phyloP scores from a whole-genome alignment of 2,797 vertebrate genomes.

The Phyllotis vaccarum region DNA sequence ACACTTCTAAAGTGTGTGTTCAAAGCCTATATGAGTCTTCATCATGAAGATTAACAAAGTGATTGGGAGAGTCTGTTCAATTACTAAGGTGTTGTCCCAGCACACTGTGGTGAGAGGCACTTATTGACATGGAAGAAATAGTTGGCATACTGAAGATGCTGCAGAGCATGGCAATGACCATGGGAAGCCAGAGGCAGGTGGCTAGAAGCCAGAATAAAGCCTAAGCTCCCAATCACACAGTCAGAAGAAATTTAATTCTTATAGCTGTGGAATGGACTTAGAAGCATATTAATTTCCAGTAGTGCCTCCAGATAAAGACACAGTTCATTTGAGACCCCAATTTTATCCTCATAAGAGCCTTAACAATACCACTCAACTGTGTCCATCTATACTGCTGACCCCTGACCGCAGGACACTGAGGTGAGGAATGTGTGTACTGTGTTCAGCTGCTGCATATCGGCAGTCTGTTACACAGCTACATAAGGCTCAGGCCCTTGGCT shows the following conservation, averaged over 20 bases:
- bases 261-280: background rate
- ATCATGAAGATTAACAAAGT: slow-evolving; percentile 28
- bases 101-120: background rate
- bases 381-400: background rate
- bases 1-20: slow-evolving; percentile 27
- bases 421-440: background rate
- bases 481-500: slow-evolving; percentile 19
- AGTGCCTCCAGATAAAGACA: background rate
- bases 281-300: background rate
- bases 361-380: background rate
- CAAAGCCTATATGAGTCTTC: background rate
- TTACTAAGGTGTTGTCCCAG: background rate
- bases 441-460: background rate
- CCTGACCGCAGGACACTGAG: background rate
- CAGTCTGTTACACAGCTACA: background rate
- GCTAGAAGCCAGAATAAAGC: background rate
- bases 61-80: background rate
- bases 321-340: background rate
- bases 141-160: background rate
- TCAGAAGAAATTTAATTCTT: slow-evolving; percentile 25
- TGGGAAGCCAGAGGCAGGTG: background rate
- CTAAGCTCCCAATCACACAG: background rate
- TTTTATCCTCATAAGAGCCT: background rate
- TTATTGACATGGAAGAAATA: background rate
- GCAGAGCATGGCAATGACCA: background rate